Percentiles rank a stretch among this genome's conserved stretches.
Evolutionary conservation across 2,113 vertebrate species (phyloP).

Genomic region (Sclerurus mexicanus): DNA sequence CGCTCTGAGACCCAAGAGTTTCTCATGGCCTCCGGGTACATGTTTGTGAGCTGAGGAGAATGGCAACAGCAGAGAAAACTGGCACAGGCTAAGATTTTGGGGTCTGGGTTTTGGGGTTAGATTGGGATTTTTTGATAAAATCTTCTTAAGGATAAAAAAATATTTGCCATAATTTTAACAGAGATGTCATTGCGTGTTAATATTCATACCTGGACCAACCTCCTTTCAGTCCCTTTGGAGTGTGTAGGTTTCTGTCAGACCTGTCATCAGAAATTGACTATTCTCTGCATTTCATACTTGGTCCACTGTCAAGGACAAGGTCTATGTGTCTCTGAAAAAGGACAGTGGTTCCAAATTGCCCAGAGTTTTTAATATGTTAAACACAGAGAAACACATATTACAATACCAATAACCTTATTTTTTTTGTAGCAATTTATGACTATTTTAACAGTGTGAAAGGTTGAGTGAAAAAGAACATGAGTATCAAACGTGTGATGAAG

Average conservation of each 20-base stretch:
- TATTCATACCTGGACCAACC: background rate
- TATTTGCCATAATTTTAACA: background rate
- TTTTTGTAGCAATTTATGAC: background rate
- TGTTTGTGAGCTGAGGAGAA: background rate
- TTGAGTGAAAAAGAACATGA: background rate
- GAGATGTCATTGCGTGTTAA: background rate
- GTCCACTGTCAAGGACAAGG: background rate
- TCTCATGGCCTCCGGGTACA: background rate
- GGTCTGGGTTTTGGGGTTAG: background rate
- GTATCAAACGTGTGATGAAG: background rate
- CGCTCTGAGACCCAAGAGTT: background rate
- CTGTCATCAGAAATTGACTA: background rate
- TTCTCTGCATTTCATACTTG: background rate
- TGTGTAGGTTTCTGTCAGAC: fast-evolving
- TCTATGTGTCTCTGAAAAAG: background rate
- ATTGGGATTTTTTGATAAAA: background rate
- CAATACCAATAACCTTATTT: background rate
- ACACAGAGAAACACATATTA: background rate
- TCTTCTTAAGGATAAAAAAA: background rate
- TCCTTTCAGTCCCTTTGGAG: background rate
- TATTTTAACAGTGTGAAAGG: background rate
- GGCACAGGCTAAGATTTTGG: background rate
- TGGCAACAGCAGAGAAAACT: background rate
- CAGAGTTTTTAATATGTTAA: background rate
- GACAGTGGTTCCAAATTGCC: background rate